Conservation (phyloP, 2,113 vertebrate genomes). For the Chaenogobius annularis region DNA sequence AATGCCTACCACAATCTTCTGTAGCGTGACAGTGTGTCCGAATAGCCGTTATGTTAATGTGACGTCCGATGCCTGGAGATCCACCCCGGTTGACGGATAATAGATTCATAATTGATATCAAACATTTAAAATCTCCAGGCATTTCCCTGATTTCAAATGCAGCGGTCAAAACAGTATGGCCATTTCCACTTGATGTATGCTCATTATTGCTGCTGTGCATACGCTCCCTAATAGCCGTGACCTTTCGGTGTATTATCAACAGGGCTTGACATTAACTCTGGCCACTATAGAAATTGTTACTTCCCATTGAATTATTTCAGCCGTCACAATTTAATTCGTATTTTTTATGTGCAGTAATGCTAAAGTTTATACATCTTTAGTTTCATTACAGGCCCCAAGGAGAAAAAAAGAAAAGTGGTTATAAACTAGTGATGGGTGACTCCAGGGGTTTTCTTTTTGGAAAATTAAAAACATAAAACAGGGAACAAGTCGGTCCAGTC, state of each 20-base stretch:
- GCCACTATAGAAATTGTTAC: background rate
- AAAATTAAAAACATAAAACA: too few relatives aligned
- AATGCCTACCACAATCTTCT: slow-evolving; percentile 31
- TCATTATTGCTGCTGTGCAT: slow-evolving; percentile 39
- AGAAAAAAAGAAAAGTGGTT: too few relatives aligned
- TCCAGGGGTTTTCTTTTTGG: too few relatives aligned
- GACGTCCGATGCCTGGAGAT: slow-evolving; percentile 25
- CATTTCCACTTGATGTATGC: slow-evolving; percentile 23
- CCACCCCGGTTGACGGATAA: slow-evolving; percentile 20
- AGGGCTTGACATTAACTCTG: background rate
- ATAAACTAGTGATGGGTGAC: too few relatives aligned
- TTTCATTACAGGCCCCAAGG: too few relatives aligned
- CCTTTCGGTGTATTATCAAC: background rate
- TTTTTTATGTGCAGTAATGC: background rate
- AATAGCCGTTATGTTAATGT: slow-evolving; percentile 29
- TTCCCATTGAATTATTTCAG: background rate
- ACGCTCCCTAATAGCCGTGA: slow-evolving; percentile 19
- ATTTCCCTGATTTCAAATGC: slow-evolving; percentile 16
- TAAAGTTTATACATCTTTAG: too few relatives aligned
- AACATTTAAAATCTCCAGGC: slow-evolving; percentile 29
- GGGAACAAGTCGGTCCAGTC: too few relatives aligned
- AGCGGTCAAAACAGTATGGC: background rate
- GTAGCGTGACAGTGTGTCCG: slow-evolving; percentile 22
- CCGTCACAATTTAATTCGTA: background rate
- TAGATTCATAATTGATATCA: slow-evolving; percentile 46